These are phyloP conservation scores for Amblyopsis rosae DNA, from an alignment of 2,113 vertebrate species.

Conservation along the genomic window DNA sequence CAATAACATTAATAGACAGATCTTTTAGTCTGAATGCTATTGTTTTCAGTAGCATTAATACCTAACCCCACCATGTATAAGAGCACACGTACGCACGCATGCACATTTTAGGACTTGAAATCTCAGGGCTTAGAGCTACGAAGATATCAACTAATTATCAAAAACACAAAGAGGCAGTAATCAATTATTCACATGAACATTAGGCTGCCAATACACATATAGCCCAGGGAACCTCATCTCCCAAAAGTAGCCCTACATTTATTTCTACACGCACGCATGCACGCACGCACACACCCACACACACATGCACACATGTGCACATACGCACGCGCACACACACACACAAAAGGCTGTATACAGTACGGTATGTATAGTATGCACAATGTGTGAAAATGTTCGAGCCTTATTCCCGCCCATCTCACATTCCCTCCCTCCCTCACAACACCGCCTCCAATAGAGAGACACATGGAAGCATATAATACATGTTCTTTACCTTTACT, in stretches of 20 bases:
- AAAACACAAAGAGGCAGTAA: slow-evolving; percentile 83
- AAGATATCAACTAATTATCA: slow-evolving; percentile 92
- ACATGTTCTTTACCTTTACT: slow-evolving; percentile 43
- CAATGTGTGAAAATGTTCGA: too few species aligned
- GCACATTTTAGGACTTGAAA: slow-evolving; percentile 44
- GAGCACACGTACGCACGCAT: slow-evolving; percentile 16
- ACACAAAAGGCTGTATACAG: neutral
- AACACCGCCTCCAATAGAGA: slow-evolving; percentile 28
- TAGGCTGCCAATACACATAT: slow-evolving; percentile 83
- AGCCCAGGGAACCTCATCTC: slow-evolving; percentile 81
- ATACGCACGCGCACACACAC: slow-evolving; percentile 19
- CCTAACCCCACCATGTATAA: slow-evolving; percentile 14
- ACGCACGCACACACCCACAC: slow-evolving; percentile 24
- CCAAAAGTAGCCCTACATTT: slow-evolving; percentile 78
- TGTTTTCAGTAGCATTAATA: slow-evolving; percentile 53
- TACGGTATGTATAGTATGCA: too few species aligned
- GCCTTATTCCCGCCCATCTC: too few species aligned
- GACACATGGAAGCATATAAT: slow-evolving; percentile 60
- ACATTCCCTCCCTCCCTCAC: neutral
- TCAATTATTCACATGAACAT: slow-evolving; percentile 97
- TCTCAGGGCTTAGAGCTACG: slow-evolving; percentile 81
- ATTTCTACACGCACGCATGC: slow-evolving; percentile 20
- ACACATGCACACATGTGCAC: neutral
- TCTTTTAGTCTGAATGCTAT: slow-evolving; percentile 33
- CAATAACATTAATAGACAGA: slow-evolving; percentile 51